These are phyloP conservation scores for Heteromyza rotundicornis DNA, from an alignment of 2,888 invertebrate species.

Conservation along the genomic window DNA sequence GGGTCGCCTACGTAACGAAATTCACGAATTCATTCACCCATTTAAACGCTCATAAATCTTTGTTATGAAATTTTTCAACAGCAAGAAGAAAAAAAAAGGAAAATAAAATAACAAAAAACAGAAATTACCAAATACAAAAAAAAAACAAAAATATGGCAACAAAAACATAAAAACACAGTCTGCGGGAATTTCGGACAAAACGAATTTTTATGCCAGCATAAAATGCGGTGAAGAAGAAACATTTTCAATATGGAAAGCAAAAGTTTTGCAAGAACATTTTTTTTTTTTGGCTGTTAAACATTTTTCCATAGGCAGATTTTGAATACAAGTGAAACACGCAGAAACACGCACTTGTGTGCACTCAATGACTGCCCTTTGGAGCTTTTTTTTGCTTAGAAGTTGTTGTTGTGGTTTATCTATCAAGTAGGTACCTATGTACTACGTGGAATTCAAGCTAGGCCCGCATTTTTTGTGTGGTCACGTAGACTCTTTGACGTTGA, in stretches of 20 bases:
- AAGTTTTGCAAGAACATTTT: neutral
- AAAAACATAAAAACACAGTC: neutral
- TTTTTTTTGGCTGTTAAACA: no score
- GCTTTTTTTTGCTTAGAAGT: no score
- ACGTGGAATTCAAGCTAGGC: no score
- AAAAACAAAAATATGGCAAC: neutral
- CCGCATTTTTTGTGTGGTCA: no score
- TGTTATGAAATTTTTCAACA: slow-evolving; percentile 29
- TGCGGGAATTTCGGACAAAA: neutral
- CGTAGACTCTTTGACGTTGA: no score
- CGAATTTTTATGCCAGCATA: neutral
- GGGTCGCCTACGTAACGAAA: slow-evolving; percentile 25
- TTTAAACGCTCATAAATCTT: slow-evolving; percentile 36
- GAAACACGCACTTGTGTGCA: no score
- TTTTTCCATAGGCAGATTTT: no score
- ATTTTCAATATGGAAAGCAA: neutral
- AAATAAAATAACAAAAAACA: neutral
- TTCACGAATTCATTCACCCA: slow-evolving; percentile 17
- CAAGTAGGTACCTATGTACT: no score
- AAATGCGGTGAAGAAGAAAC: neutral
- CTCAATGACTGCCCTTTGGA: no score
- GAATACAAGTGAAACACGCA: no score
- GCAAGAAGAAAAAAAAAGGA: slow-evolving; percentile 3
- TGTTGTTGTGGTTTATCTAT: no score
- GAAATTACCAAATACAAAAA: neutral